These are phyloP conservation scores for Scatophagus argus DNA, from an alignment of 2,113 vertebrate species.

Conservation along the genomic window DNA sequence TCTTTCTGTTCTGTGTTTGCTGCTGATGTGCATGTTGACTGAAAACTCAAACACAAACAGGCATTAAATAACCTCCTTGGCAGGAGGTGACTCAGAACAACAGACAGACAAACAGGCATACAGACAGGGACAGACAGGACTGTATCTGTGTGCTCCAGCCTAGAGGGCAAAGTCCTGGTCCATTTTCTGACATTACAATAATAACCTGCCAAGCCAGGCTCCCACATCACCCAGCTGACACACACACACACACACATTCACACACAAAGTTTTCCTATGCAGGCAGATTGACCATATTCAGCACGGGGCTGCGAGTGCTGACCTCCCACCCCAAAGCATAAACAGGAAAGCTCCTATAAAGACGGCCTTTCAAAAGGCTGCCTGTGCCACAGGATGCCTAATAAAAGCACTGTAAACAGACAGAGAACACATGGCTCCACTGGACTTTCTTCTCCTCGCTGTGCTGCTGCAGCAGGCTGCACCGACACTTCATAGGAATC, in stretches of 20 bases:
- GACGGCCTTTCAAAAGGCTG: conserved; percentile 80
- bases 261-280: conserved; percentile 67
- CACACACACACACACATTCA: conserved; percentile 31
- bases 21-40: conserved; percentile 35
- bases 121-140: conserved; percentile 25
- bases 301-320: conserved; percentile 74
- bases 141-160: conserved; percentile 32
- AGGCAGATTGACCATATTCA: conserved; percentile 75
- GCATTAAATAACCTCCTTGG: conserved; percentile 32
- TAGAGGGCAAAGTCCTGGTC: conserved; percentile 25
- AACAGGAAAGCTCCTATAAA: conserved; percentile 84
- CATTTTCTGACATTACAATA: conserved; percentile 62
- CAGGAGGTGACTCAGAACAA: conserved; percentile 20
- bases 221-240: conserved; percentile 48
- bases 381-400: conserved; percentile 82
- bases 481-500: conserved; percentile 66
- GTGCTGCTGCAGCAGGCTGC: conserved; percentile 63
- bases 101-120: conserved; percentile 4
- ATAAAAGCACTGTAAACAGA: conserved; percentile 83
- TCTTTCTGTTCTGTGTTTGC: conserved; percentile 9
- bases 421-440: conserved; percentile 76
- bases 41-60: conserved; percentile 36
- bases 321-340: conserved; percentile 82
- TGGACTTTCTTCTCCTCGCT: conserved; percentile 66
- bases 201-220: conserved; percentile 50